Base-by-base conservation (phyloP, 2,113 vertebrate genomes). In the Pan paniscus region DNA sequence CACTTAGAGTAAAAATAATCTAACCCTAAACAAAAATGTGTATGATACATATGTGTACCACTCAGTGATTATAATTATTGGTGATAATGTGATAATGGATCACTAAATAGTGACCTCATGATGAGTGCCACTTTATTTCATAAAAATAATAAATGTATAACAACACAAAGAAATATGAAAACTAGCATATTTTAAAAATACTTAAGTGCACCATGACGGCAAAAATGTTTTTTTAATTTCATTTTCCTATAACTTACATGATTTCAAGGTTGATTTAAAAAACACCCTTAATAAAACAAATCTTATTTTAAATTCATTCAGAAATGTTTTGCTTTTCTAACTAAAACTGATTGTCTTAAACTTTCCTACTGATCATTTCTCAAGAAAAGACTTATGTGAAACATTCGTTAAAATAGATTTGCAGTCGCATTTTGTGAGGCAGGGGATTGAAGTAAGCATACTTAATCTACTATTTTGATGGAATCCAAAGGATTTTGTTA, bases 401-500 rank as follows among this genome's bases (percentile, higher is more conserved):
- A 80, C 79, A 90, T 78, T 95, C 84, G 89, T 96, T 97, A 95
- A 96, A 96, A 90, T 88, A 96, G 86, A 95, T 89, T 95, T 88
- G 18, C 70, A 94, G 76, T 17, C 12, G 35, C 13, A 81, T 97
- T 97, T 95, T 96, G 64, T 96, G 70, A 97, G 48, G 52, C 67
- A 92, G 22, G 32, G 57, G 92, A 96, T 95, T 97, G 92, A 30
- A 76, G 46, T 94, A 96, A 96, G 93, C 90, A 96, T 46, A 61
- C 40, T 98, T 94, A 96, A 97, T 93, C 92, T 94, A 93, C 57
- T 40, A 78, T 86, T 96, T 96, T 97, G 80, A 95, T 95, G 90
- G 70, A 97, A 95, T 97, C 96, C 16, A 5, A 86, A 91, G 91
- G 89, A 96, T 98, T 97, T 97, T 57, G 3, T 93, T 92, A 92